Conservation (phyloP, 2,113 vertebrate species). For the Polypterus bichir region DNA sequence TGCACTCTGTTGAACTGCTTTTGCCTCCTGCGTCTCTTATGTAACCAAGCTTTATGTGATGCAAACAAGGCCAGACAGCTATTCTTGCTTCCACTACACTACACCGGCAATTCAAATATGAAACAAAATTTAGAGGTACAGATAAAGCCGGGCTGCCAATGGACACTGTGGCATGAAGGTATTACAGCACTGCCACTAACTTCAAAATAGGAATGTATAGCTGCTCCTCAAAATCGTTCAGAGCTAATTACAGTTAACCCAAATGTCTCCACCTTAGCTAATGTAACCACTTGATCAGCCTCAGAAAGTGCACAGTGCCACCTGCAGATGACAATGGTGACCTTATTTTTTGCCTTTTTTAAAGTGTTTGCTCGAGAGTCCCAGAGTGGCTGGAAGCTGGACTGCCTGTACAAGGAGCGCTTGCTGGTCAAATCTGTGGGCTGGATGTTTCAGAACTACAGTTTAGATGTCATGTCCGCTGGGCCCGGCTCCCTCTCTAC, state of each 20-base stretch:
- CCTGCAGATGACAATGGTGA: background rate
- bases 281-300: background rate
- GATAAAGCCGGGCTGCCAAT: too few relatives aligned
- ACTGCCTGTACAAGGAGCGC: slow-evolving; percentile 28
- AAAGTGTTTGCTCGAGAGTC: slow-evolving; percentile 22
- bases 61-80: too few relatives aligned
- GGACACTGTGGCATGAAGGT: too few relatives aligned
- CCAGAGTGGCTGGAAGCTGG: slow-evolving; percentile 22
- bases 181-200: too few relatives aligned
- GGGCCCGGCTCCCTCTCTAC: slow-evolving; percentile 23
- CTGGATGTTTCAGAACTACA: slow-evolving; percentile 38
- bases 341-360: background rate
- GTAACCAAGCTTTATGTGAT: too few relatives aligned
- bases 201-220: too few relatives aligned
- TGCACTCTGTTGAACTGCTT: too few relatives aligned
- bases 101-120: too few relatives aligned
- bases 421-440: slow-evolving; percentile 23
- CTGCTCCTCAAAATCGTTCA: background rate
- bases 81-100: too few relatives aligned
- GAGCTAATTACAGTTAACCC: background rate
- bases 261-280: too few relatives aligned
- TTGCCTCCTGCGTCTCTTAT: too few relatives aligned
- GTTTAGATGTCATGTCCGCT: background rate
- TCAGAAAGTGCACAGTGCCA: background rate
- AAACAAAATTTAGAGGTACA: too few relatives aligned